These are phyloP conservation scores for Drosophila persimilis DNA, from an alignment of 1,140 invertebrate genomes.

Conservation along the genomic window DNA sequence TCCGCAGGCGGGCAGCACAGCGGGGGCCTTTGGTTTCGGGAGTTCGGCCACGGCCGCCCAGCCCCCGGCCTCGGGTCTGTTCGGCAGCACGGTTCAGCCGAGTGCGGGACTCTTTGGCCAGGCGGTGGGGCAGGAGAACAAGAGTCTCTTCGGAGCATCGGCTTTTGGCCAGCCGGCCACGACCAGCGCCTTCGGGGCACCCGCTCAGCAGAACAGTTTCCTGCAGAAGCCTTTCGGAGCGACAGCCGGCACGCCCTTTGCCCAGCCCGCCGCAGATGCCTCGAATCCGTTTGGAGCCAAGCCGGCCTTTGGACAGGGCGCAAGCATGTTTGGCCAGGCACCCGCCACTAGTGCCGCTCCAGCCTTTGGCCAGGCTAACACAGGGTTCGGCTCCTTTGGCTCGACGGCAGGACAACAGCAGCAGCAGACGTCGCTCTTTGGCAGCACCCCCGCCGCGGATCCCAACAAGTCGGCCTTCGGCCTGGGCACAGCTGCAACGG, in stretches of 20 bases:
- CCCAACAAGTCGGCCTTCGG: constrained; percentile 84
- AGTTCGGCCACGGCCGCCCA: constrained; percentile 59
- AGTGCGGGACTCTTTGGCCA: constrained; percentile 82
- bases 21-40: constrained; percentile 84
- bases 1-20: constrained; percentile 80
- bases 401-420: constrained; percentile 45
- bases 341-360: constrained; percentile 78
- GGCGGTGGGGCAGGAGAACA: constrained; percentile 64
- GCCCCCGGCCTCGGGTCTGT: constrained; percentile 71
- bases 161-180: constrained; percentile 78
- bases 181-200: constrained; percentile 81
- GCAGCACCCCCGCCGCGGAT: constrained; percentile 84
- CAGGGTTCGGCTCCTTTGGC: constrained; percentile 83
- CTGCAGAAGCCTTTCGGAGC: constrained; percentile 84
- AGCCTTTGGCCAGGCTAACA: constrained; percentile 72
- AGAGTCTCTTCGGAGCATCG: constrained; percentile 69
- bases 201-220: constrained; percentile 72
- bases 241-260: constrained; percentile 85
- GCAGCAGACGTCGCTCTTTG: constrained; percentile 83
- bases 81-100: constrained; percentile 79
- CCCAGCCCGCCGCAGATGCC: constrained; percentile 83
- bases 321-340: constrained; percentile 73
- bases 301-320: constrained; percentile 79
- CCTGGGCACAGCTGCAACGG: constrained; percentile 81
- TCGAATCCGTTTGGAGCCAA: constrained; percentile 83